Evolutionary conservation across 2,113 vertebrate genomes (phyloP).

Genomic region (Formicarius rufipectus): DNA sequence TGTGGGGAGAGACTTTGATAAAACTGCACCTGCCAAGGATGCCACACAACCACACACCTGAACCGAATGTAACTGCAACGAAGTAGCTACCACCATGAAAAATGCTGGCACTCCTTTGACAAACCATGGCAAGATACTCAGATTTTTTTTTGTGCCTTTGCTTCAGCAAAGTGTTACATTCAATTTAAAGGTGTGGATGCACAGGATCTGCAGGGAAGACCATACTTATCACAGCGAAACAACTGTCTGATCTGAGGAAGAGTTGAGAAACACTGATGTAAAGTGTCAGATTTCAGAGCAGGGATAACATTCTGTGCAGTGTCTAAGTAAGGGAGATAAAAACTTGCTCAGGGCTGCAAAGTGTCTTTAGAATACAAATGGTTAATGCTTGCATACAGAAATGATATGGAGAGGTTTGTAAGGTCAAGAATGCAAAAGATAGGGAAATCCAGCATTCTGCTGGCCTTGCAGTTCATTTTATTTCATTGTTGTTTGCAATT

Average conservation of each 20-base stretch:
- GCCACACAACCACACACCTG: background rate
- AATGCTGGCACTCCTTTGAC: background rate
- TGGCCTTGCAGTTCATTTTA: background rate
- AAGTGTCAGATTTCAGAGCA: background rate
- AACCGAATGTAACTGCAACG: background rate
- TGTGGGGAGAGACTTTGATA: background rate
- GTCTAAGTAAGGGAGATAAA: background rate
- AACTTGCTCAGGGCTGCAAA: background rate
- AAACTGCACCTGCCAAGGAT: background rate
- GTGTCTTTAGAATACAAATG: background rate
- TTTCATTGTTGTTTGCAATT: background rate
- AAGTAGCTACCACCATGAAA: background rate
- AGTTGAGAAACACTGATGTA: background rate
- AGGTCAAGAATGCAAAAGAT: conserved; percentile 27
- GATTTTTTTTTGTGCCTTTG: background rate
- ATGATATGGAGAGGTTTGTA: background rate
- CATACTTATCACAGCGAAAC: background rate
- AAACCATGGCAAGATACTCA: background rate
- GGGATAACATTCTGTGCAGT: background rate
- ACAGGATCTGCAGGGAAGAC: background rate
- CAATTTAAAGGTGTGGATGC: conserved; percentile 24
- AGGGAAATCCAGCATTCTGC: background rate
- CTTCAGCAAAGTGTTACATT: background rate
- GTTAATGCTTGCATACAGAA: background rate
- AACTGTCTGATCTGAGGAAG: background rate